phyloP scores from a whole-genome alignment of 2,888 invertebrate genomes.

The Macrosoma leucophasiata region DNA sequence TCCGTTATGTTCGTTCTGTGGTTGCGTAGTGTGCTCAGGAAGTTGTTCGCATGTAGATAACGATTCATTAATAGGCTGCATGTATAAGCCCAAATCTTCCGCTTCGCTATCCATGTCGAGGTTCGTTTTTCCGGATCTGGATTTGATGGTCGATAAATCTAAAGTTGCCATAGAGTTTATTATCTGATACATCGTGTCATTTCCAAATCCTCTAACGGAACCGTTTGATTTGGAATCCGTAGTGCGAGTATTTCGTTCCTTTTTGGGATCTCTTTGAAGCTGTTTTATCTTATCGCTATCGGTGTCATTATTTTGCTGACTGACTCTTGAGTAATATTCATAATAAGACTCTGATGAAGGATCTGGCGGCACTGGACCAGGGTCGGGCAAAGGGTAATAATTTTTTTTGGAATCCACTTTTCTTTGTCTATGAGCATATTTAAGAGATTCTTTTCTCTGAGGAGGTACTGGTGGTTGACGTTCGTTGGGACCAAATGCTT shows the following conservation, averaged over 20 bases:
- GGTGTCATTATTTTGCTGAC: conserved; percentile 68
- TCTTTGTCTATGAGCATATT: conserved; percentile 70
- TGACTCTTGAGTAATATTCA: conserved; percentile 70
- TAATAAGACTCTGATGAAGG: conserved; percentile 70
- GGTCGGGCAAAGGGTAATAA: conserved; percentile 61
- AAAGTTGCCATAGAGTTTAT: conserved; percentile 69
- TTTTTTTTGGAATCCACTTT: conserved; percentile 63
- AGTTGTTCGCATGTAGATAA: conserved; percentile 66
- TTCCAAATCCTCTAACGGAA: conserved; percentile 29
- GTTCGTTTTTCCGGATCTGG: conserved; percentile 51
- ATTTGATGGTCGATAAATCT: conserved; percentile 58
- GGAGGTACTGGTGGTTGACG: conserved; percentile 61
- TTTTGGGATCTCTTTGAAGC: conserved; percentile 51
- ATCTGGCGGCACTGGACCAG: conserved; percentile 63
- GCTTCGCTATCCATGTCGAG: conserved; percentile 51
- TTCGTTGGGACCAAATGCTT: conserved; percentile 50
- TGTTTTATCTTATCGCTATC: conserved; percentile 67
- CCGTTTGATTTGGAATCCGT: conserved; percentile 28
- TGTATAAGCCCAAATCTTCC: conserved; percentile 67
- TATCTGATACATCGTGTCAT: conserved; percentile 59
- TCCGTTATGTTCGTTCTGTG: conserved; percentile 55
- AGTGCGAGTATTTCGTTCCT: conserved; percentile 37
- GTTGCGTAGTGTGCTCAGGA: conserved; percentile 60
- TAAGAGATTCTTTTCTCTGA: conserved; percentile 66
- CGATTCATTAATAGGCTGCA: conserved; percentile 61